Percentiles rank a stretch among this genome's conserved stretches.
Conservation (phyloP, 2,113 vertebrate genomes). For the Chauna torquata region DNA sequence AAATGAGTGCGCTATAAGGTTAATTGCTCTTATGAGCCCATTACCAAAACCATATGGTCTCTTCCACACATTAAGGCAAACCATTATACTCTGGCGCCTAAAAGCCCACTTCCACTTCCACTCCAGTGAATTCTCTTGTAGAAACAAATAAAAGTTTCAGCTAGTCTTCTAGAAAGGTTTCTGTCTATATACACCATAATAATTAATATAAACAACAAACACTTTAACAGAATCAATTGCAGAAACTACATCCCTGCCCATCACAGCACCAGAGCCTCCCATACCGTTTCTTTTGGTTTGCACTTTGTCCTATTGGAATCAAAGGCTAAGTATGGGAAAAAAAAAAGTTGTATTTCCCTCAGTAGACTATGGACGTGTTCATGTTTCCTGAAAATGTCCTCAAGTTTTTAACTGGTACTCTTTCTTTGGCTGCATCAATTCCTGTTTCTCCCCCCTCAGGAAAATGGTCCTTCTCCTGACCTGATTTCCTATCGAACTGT, state of each 20-base stretch:
- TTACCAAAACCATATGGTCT: conserved; percentile 61
- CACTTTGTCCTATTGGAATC: not conserved
- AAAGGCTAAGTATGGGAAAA: not conserved
- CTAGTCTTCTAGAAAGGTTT: not conserved
- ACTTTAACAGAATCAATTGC: not conserved
- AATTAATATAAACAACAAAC: not conserved
- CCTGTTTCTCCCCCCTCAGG: not conserved
- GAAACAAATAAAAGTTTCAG: not conserved
- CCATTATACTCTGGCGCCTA: not conserved
- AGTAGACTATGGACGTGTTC: not conserved
- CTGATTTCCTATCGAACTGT: not conserved
- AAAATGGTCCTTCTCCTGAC: not conserved
- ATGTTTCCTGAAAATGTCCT: not conserved
- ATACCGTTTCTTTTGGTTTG: accelerated
- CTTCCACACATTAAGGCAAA: not conserved
- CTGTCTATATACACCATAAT: not conserved
- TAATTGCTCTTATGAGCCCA: conserved; percentile 60
- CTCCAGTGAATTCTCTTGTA: not conserved
- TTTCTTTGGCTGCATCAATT: not conserved
- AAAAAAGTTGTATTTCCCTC: not conserved
- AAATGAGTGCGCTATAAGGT: conserved; percentile 43
- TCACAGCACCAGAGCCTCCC: not conserved
- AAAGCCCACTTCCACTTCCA: not conserved
- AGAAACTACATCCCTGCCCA: not conserved
- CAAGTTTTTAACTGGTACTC: not conserved